A percentile compares a stretch with the other conserved stretches of the same genome.
Conservation (phyloP, 2,113 vertebrate species). For the Oreochromis tanganicae region DNA sequence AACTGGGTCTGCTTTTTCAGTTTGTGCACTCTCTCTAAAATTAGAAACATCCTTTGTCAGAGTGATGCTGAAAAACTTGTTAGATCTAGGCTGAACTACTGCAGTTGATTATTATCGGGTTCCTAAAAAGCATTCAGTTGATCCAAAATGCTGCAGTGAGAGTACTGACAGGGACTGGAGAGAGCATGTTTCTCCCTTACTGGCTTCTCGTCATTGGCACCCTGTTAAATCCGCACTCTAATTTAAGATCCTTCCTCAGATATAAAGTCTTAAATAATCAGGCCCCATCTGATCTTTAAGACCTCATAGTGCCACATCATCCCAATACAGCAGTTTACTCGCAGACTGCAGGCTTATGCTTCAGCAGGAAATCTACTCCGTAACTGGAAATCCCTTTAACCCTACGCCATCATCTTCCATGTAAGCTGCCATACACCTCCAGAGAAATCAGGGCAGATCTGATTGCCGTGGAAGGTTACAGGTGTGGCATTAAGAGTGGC, state of each 20-base stretch:
- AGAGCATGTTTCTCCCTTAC: neutral
- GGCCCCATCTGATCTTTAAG: neutral
- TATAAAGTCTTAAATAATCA: neutral
- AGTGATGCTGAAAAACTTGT: neutral
- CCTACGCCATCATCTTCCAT: neutral
- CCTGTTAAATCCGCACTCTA: neutral
- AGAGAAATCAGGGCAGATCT: neutral
- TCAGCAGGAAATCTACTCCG: neutral
- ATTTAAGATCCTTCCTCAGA: neutral
- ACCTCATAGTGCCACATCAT: neutral
- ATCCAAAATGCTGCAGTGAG: neutral
- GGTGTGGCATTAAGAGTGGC: neutral
- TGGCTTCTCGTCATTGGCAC: neutral
- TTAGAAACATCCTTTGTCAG: neutral
- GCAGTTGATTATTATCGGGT: neutral
- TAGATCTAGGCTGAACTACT: neutral
- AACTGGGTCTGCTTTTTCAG: neutral
- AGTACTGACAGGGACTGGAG: neutral
- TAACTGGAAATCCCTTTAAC: neutral
- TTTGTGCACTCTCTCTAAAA: neutral
- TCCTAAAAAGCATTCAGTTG: neutral
- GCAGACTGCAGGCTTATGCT: neutral
- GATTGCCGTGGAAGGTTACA: neutral
- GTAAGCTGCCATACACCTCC: neutral
- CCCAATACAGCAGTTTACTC: neutral